These are phyloP conservation scores for Tetramorium bicarinatum DNA, from an alignment of 2,888 invertebrate species.

Conservation along the genomic window DNA sequence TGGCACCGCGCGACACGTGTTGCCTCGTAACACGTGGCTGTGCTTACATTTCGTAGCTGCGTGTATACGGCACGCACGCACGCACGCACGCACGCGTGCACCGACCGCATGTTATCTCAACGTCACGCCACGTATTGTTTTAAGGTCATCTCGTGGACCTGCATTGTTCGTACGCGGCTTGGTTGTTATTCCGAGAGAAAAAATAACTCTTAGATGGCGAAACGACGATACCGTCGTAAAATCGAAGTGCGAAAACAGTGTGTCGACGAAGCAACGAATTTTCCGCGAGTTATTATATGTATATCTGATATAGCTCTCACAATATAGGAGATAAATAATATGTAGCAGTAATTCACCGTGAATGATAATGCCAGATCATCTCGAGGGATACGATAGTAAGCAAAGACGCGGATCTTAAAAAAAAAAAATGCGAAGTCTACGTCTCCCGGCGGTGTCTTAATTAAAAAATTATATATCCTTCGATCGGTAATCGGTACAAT, in stretches of 20 bases:
- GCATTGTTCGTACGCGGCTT: conserved; percentile 43
- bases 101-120: conserved; percentile 69
- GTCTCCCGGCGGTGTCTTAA: conserved; percentile 60
- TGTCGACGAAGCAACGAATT: conserved; percentile 20
- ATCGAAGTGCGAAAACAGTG: conserved; percentile 9
- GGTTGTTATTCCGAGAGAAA: conserved; percentile 48
- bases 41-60: conserved; percentile 75
- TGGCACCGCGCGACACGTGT: conserved; percentile 82
- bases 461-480: conserved; percentile 73
- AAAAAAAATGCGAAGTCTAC: background rate
- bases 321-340: conserved; percentile 15
- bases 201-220: conserved; percentile 38
- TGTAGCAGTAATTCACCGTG: background rate
- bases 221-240: conserved; percentile 9
- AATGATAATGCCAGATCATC: conserved; percentile 57
- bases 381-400: conserved; percentile 35
- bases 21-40: conserved; percentile 78
- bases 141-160: conserved; percentile 64
- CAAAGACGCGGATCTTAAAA: conserved; percentile 32
- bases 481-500: conserved; percentile 72
- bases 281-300: background rate
- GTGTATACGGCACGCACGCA: conserved; percentile 50
- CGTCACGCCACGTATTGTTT: conserved; percentile 69
- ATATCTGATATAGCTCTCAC: background rate
- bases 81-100: conserved; percentile 56